Percentiles rank a stretch among this genome's conserved stretches.
Evolutionary conservation across 1,140 invertebrate species (phyloP).

Genomic region (Bicyclus anynana): DNA sequence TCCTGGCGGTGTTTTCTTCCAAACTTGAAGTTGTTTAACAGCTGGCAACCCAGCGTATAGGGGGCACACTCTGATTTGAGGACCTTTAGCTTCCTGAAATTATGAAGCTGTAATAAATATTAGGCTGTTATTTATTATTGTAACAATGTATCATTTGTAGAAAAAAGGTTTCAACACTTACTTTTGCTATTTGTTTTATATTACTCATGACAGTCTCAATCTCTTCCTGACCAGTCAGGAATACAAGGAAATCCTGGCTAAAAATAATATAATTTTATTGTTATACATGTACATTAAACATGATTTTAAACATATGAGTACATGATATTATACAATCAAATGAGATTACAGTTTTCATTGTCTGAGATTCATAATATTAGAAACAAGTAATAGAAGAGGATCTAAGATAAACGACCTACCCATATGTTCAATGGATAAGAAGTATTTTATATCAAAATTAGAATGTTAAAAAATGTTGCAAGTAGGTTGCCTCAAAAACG

Average conservation of each 20-base stretch:
- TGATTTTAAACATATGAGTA: too few species aligned
- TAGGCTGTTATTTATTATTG: neutral
- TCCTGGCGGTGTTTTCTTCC: constrained; percentile 81
- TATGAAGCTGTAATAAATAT: constrained; percentile 30
- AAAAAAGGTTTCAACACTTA: constrained; percentile 35
- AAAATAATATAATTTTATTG: constrained; percentile 17
- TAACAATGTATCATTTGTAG: constrained; percentile 6
- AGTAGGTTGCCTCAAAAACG: too few species aligned
- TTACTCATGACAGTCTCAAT: constrained; percentile 92
- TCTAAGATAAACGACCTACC: too few species aligned
- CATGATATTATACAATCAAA: too few species aligned
- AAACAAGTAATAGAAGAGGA: too few species aligned
- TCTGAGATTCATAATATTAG: too few species aligned
- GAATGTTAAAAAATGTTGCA: too few species aligned
- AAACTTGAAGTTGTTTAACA: constrained; percentile 87
- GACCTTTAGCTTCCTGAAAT: constrained; percentile 58
- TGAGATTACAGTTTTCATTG: too few species aligned
- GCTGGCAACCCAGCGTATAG: constrained; percentile 90
- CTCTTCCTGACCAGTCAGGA: constrained; percentile 99
- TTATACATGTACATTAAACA: too few species aligned
- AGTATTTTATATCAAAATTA: too few species aligned
- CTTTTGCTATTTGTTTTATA: constrained; percentile 86
- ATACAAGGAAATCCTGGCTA: constrained; percentile 95
- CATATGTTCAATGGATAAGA: too few species aligned
- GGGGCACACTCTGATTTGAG: constrained; percentile 84